phyloP scores from a whole-genome alignment of 2,113 vertebrate genomes.

The Willisornis vidua region DNA sequence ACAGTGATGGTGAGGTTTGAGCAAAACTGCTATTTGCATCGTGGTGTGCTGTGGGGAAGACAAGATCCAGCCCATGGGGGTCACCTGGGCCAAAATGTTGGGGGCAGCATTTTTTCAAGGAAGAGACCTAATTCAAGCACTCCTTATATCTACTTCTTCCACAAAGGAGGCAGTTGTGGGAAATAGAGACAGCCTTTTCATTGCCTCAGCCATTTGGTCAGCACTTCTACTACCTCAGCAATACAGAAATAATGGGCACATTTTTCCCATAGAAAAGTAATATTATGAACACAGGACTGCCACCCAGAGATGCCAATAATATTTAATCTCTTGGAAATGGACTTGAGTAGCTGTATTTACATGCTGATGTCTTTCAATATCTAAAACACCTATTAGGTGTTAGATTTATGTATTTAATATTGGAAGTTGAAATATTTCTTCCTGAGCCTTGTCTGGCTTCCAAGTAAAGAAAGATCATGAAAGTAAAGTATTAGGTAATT shows the following conservation, averaged over 20 bases:
- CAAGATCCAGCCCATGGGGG: accelerated
- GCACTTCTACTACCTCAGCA: background rate
- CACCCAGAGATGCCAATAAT: background rate
- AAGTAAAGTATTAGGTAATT: background rate
- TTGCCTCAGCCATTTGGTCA: background rate
- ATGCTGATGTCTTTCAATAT: background rate
- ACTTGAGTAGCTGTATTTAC: background rate
- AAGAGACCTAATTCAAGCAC: background rate
- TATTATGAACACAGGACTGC: background rate
- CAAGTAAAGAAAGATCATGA: background rate
- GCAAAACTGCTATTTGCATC: background rate
- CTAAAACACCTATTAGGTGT: background rate
- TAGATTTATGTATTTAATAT: background rate
- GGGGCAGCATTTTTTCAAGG: background rate
- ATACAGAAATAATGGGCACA: background rate
- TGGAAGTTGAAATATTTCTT: background rate
- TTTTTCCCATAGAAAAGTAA: background rate
- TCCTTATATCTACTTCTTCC: accelerated
- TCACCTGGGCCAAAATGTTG: accelerated
- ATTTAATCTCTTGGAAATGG: background rate
- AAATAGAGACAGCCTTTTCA: background rate
- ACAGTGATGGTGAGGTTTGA: accelerated
- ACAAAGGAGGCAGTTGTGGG: background rate
- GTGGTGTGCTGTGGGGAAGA: accelerated
- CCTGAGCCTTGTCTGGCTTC: background rate